A percentile compares a stretch with the other conserved stretches of the same genome.
Conservation (phyloP, 2,113 vertebrate species). For the Rostratula benghalensis region DNA sequence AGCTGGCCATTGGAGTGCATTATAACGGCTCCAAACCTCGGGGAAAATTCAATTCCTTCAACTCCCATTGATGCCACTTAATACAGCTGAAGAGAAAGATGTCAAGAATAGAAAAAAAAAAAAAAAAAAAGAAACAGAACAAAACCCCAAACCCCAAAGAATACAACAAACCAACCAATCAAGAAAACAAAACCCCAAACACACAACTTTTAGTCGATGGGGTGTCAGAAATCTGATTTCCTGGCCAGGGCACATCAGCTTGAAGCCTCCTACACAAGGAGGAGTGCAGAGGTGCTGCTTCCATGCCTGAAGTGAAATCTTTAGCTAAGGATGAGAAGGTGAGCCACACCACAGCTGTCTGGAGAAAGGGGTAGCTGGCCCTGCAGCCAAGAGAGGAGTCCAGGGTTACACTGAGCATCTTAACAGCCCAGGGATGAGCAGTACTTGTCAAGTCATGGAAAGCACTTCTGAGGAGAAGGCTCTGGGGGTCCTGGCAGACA, state of each 20-base stretch:
- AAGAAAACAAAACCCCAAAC: background rate
- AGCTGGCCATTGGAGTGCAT: background rate
- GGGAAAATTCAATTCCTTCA: background rate
- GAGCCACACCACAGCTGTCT: accelerated
- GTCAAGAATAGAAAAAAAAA: background rate
- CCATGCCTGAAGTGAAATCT: background rate
- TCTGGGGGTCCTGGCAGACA: no score
- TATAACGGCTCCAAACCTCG: background rate
- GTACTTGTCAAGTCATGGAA: background rate
- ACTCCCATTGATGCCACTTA: background rate
- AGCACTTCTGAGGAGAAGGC: no score
- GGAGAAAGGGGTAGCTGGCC: background rate
- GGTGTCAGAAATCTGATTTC: background rate
- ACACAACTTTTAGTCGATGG: background rate
- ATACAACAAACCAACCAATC: background rate
- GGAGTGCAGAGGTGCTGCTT: background rate
- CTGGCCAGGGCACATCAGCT: background rate
- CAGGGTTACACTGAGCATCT: background rate
- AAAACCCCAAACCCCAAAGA: background rate
- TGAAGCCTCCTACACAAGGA: background rate
- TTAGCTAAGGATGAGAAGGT: background rate
- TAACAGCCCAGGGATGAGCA: background rate
- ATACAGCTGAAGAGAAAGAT: background rate
- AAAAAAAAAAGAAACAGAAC: no score
- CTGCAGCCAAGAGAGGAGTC: background rate